Evolutionary conservation across 2,113 vertebrate species (phyloP), one percentile per base, ranked within the genome.

Genomic region (Epinephelus fuscoguttatus): DNA sequence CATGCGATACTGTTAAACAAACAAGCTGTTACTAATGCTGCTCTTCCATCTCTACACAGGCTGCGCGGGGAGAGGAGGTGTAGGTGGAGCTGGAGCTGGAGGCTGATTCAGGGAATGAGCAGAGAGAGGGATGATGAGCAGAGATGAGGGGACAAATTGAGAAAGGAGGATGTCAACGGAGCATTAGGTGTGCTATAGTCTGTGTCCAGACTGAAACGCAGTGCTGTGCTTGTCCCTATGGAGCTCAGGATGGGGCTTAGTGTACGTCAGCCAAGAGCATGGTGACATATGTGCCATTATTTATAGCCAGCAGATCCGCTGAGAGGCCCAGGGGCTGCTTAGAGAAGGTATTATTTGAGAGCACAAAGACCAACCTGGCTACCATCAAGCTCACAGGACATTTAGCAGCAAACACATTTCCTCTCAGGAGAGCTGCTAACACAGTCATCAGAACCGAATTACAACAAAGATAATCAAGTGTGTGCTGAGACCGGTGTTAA

Each of bases 261-360:
- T 53, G 85, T 52, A 73, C 70, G 84, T 91, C 81, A 89, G 89
- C 73, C 76, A 50, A 76, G 70, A 88, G 80, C 81, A 81, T n/a
- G 56, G 70, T 74, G 88, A 92, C 91, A 93, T 92, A 90, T 91
- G 89, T 90, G 84, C 37, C 80, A 84, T 90, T 93, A 92, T 93
- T 93, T 95, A 94, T 94, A 93, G 91, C 88, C 86, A 78, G 80
- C 70, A 91, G 82, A 93, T 91, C 88, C 81, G 72, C 80, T 90
- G 87, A 90, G 83, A 89, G 84, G 77, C 79, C 79, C 72, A 68
- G 73, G 78, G 83, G 78, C 88, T 91, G 85, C 87, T 92, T 94
- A 91, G 45, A 90, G 70, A 80, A 68, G 84, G 80, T 78, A 86
- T 93, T 93, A 93, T 82, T 86, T 79, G 53, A 80, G 79, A 85